These are phyloP conservation scores for Dryobotodes eremita DNA, from an alignment of 2,888 invertebrate genomes.

Conservation along the genomic window DNA sequence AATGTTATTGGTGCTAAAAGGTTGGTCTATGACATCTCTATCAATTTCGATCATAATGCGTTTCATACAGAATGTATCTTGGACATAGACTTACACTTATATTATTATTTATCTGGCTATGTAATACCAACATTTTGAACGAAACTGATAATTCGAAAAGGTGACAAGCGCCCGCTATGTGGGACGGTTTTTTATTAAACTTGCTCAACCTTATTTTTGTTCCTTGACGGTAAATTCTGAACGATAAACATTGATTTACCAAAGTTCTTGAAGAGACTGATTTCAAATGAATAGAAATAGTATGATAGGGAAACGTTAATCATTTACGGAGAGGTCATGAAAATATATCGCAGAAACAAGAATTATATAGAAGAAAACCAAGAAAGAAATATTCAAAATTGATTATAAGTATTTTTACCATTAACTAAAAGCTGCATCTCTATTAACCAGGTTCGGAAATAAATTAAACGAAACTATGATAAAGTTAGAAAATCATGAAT, in stretches of 20 bases:
- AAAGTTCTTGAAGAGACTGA: not conserved
- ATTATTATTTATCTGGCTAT: not conserved
- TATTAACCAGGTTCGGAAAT: not conserved
- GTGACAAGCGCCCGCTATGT: no score
- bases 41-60: not conserved
- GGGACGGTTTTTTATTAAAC: no score
- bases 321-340: not conserved
- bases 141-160: no score
- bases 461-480: not conserved
- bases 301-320: not conserved
- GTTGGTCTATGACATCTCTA: not conserved
- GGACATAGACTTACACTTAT: no score
- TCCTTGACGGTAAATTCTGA: no score
- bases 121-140: no score
- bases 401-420: no score
- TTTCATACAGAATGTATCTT: not conserved
- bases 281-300: not conserved
- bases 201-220: no score
- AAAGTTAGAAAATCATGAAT: not conserved
- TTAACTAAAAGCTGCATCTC: no score
- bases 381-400: no score
- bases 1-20: slow-evolving; percentile 16
- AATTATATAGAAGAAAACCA: no score
- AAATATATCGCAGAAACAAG: not conserved
- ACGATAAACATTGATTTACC: no score